A percentile compares a stretch with the other conserved stretches of the same genome.
These are phyloP conservation scores for Meloe dianella DNA, from an alignment of 2,888 invertebrate genomes.

Conservation along the genomic window DNA sequence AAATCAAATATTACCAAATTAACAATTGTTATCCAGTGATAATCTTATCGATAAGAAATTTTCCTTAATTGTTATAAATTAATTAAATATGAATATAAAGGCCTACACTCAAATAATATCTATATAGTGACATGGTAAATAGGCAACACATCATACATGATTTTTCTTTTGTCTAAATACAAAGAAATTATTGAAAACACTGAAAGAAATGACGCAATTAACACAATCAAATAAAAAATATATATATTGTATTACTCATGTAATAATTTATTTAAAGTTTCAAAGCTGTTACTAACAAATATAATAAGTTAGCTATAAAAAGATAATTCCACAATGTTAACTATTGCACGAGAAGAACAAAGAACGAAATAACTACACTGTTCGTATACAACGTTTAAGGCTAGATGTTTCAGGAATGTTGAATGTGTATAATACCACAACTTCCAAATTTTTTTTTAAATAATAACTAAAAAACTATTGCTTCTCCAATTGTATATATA, in stretches of 20 bases:
- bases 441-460: constrained; percentile 34
- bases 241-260: constrained; percentile 24
- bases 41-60: neutral
- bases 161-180: no score
- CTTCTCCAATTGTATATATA: constrained; percentile 39
- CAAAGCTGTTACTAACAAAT: constrained; percentile 55
- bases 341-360: constrained; percentile 57
- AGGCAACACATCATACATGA: constrained; percentile 14
- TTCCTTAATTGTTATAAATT: no score
- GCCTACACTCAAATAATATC: no score
- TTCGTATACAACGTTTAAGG: constrained; percentile 58
- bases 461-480: constrained; percentile 45
- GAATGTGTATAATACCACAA: constrained; percentile 21
- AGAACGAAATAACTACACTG: constrained; percentile 49
- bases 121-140: neutral
- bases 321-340: constrained; percentile 46
- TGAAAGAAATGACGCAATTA: no score
- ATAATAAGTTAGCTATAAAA: constrained; percentile 54
- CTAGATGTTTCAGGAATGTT: constrained; percentile 52
- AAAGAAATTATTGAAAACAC: no score
- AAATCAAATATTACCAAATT: neutral
- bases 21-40: neutral
- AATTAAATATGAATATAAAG: no score
- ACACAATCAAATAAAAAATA: no score
- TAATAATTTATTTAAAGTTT: constrained; percentile 53